Base-by-base conservation (phyloP, 1,140 invertebrate species). In the Physella acuta region DNA sequence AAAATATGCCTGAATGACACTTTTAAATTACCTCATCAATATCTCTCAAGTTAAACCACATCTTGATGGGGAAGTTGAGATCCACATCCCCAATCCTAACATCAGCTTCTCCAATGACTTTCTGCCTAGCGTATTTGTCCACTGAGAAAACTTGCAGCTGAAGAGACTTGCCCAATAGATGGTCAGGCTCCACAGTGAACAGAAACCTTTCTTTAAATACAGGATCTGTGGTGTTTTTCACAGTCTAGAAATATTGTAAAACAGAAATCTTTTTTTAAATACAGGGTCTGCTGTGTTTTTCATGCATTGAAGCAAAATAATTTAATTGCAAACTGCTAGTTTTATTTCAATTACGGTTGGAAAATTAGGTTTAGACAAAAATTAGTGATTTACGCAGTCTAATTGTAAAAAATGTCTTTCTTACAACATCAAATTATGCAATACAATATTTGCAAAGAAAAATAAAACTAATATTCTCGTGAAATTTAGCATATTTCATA, bases 191-290 rank as follows among this genome's bases (percentile, higher is more conserved):
- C 39, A 92, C 82, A 1, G 87, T 87, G 78, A 92, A 91, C 63
- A 92, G 82, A 79, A 92, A 92, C 52, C 91, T 88, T 78, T 92
- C 91, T 75, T 92, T 90, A 82, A 90, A 92, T 68, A 89, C 88
- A 0, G 91, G 91, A 71, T 89, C 90, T 62, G 88, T 88, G 24
- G 88, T 88, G 68, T 88, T 86, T 64, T 89, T 87, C 75, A 90
- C 91, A 20, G 88, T 83, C 88, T 89, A n/a, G n/a, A n/a, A n/a
- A n/a, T n/a, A n/a, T n/a, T n/a, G n/a, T n/a, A n/a, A n/a, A 92
- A 91, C 63, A 92, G 82, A 79, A 92, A 92, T 51, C 91, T 88
- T 78, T 92, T 90, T 75, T 92, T 90, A 82, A 90, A 92, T 68
- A 89, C 88, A 0, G 91, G 91, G 71, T 89, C 90, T 62, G 88